Percentiles rank a stretch among this genome's conserved stretches.
Conservation (phyloP, 2,888 invertebrate genomes). For the Drosophila falleni region DNA sequence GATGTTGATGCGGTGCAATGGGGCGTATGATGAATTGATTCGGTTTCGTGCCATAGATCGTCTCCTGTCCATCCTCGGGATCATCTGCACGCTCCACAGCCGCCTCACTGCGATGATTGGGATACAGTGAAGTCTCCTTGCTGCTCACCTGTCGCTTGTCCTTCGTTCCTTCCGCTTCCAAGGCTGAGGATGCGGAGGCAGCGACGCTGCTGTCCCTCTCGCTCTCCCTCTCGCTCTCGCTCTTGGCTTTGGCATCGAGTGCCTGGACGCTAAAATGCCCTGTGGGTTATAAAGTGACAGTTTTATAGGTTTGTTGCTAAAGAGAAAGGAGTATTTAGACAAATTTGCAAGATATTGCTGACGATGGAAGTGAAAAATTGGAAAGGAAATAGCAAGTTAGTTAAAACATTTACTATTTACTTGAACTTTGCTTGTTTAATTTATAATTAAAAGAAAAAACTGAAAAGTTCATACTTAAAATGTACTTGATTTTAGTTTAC, state of each 20-base stretch:
- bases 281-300: conserved; percentile 23
- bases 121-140: conserved; percentile 81
- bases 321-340: conserved; percentile 17
- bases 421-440: background rate
- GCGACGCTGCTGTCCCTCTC: conserved; percentile 21
- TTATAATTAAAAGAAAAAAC: background rate
- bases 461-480: background rate
- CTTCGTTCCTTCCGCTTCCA: conserved; percentile 73
- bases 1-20: conserved; percentile 82
- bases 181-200: conserved; percentile 27
- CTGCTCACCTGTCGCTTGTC: conserved; percentile 84
- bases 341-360: background rate
- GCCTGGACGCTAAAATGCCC: conserved; percentile 64
- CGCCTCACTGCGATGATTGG: conserved; percentile 81
- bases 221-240: conserved; percentile 5
- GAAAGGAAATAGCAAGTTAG: background rate
- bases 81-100: conserved; percentile 68
- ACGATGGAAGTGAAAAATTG: background rate
- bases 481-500: background rate
- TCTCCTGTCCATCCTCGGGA: conserved; percentile 84
- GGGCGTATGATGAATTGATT: conserved; percentile 84
- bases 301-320: conserved; percentile 1
- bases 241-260: conserved; percentile 66
- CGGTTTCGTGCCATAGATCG: conserved; percentile 83
- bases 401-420: background rate